Evolutionary conservation across 1,140 invertebrate species (phyloP).

Genomic region (Alviniconcha marisindica): DNA sequence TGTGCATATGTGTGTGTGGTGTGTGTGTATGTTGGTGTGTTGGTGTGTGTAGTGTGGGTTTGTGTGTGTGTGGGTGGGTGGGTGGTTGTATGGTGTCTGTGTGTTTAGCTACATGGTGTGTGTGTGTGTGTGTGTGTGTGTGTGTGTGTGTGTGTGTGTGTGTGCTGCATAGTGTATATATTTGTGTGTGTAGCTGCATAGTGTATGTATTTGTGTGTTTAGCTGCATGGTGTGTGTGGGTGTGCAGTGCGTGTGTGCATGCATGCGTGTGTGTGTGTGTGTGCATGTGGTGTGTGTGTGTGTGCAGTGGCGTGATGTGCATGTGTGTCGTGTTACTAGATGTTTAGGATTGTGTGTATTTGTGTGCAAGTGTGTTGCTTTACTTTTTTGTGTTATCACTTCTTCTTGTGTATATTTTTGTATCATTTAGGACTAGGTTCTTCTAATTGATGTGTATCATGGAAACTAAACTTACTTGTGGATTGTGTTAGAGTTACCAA

Average conservation of each 20-base stretch:
- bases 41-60: background rate
- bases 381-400: no score
- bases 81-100: no score
- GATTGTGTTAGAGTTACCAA: no score
- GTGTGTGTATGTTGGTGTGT: background rate
- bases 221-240: background rate
- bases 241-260: background rate
- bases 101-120: no score
- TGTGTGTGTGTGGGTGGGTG: background rate
- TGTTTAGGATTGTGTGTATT: no score
- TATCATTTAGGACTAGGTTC: no score
- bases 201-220: background rate
- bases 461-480: no score
- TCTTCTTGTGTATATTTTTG: no score
- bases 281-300: background rate
- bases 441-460: no score
- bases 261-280: background rate
- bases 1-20: background rate
- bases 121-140: constrained; percentile 6
- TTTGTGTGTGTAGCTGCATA: background rate
- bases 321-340: no score
- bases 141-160: background rate
- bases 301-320: no score
- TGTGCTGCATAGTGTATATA: background rate
- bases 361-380: no score